Conservation (phyloP, 1,140 invertebrate species). For the Ceratina japonica region DNA sequence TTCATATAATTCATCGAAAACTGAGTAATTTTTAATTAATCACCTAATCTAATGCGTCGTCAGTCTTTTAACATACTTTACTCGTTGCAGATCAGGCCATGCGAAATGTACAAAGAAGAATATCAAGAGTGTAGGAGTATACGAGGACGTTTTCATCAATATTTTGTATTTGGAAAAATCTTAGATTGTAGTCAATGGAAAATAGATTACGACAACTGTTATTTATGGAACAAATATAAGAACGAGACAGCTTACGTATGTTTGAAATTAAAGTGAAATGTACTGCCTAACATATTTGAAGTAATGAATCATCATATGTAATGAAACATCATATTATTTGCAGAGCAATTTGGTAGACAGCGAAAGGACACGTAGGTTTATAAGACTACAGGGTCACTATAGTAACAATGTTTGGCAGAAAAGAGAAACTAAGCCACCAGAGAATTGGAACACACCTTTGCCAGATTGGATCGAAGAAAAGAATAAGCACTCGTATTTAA, state of each 20-base stretch:
- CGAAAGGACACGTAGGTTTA: constrained; percentile 83
- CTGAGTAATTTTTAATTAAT: neutral
- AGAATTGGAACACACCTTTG: constrained; percentile 88
- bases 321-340: constrained; percentile 60
- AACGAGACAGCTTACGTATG: constrained; percentile 85
- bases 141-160: constrained; percentile 89
- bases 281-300: neutral
- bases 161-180: constrained; percentile 88
- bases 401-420: constrained; percentile 89
- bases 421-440: constrained; percentile 84
- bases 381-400: constrained; percentile 84
- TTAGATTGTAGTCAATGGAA: constrained; percentile 89
- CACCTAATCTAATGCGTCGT: no score
- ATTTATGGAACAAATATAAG: constrained; percentile 82
- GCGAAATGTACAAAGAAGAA: constrained; percentile 87
- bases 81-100: constrained; percentile 84
- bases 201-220: constrained; percentile 87
- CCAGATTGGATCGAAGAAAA: constrained; percentile 86
- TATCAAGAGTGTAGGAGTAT: constrained; percentile 88
- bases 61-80: neutral
- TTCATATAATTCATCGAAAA: neutral
- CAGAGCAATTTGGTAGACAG: constrained; percentile 85
- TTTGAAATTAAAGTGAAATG: neutral
- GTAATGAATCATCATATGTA: no score
- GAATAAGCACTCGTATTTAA: constrained; percentile 84